These are phyloP conservation scores for Poeciliopsis infans DNA, from an alignment of 2,797 vertebrate species.

Conservation along the genomic window DNA sequence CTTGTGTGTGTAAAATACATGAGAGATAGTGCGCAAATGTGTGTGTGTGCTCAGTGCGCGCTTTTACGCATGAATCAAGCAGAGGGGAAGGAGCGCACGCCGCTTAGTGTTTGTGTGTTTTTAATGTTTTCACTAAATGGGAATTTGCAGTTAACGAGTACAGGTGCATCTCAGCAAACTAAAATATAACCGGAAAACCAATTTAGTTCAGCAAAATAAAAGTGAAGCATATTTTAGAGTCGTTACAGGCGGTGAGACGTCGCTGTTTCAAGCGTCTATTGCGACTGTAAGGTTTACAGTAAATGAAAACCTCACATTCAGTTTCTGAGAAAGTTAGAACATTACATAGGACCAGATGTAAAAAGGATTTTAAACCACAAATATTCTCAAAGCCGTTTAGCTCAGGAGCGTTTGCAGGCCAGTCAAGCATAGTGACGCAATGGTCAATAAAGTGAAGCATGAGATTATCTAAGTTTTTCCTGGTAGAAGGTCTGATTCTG, in stretches of 20 bases:
- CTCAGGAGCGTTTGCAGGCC: neutral
- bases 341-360: neutral
- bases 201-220: slow-evolving; percentile 1
- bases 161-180: neutral
- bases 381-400: neutral
- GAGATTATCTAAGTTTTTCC: neutral
- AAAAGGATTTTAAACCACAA: neutral
- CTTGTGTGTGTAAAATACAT: slow-evolving; percentile 35
- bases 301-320: neutral
- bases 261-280: neutral
- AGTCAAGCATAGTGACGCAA: neutral
- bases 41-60: slow-evolving; percentile 49
- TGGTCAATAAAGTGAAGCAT: neutral
- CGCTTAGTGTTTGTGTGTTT: slow-evolving; percentile 30
- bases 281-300: neutral
- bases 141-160: slow-evolving; percentile 54
- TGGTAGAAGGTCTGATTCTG: neutral
- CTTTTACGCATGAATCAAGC: slow-evolving; percentile 77
- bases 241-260: neutral
- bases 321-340: neutral
- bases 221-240: neutral
- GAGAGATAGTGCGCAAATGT: slow-evolving; percentile 54
- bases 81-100: slow-evolving; percentile 49
- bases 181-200: neutral
- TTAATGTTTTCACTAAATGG: slow-evolving; percentile 65